Evolutionary conservation across 1,140 invertebrate genomes (phyloP), one percentile per base, ranked within the genome.

Genomic region (Alviniconcha marisindica): DNA sequence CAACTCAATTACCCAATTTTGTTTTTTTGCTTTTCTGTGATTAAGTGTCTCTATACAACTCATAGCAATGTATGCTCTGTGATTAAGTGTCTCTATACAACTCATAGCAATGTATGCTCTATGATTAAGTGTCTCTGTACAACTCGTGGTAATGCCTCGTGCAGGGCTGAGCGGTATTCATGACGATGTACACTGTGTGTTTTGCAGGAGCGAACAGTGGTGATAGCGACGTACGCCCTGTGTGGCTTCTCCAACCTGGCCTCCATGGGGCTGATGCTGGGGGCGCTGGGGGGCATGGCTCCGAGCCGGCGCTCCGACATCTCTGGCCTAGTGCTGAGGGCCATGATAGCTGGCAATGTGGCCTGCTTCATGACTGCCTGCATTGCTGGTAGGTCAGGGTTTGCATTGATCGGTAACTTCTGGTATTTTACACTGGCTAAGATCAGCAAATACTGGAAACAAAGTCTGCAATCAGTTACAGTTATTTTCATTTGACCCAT

Each of bases 191-290:
- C 51, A 54, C 51, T 63, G 60, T 63, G 4, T 38, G 14, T 7
- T 74, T 24, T 24, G 0, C 85, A 97, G 96, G 91, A 93, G 5
- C 93, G 97, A 90, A 95, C 96, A 69, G 95, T 96, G 87, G 95
- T 96, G 0, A 97, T 99, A 48, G 96, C 97, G 0, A 99, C 98
- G 0, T 99, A 96, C 91, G 97, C 98, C 0, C 95, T 99, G n/a
- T 99, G 98, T 91, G 98, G 98, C 0, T 99, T 99, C 93, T 96
- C 98, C 0, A 99, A 99, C 94, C 96, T 98, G 4, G 95, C 95
- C 0, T 97, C 97, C 0, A 95, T 99, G 51, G 98, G 98, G 1
- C 97, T 98, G 63, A 95, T 97, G 92, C 95, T 99, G 12, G 97
- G 97, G 0, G 95, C 95, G 0, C 92, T 99, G 21, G 94, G 95